phyloP scores from a whole-genome alignment of 1,140 invertebrate species.

The Eubasilissa regina region DNA sequence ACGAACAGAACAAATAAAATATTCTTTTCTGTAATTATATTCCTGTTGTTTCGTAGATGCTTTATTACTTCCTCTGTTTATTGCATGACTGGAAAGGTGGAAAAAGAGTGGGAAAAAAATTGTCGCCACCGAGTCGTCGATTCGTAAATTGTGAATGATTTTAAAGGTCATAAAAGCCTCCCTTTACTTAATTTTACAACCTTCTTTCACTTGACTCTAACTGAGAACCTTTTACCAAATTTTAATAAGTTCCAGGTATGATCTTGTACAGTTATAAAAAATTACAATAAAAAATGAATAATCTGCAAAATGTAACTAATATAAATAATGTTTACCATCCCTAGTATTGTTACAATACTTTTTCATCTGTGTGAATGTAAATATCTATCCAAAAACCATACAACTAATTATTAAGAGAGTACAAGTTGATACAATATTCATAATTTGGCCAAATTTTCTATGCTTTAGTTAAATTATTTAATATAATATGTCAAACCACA shows the following conservation, averaged over 20 bases:
- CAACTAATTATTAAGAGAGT: too few relatives aligned
- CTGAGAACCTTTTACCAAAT: slow-evolving; percentile 2
- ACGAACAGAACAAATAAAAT: not conserved
- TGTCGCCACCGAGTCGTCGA: slow-evolving; percentile 21
- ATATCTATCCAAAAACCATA: too few relatives aligned
- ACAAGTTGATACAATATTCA: too few relatives aligned
- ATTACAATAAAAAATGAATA: too few relatives aligned
- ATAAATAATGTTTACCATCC: too few relatives aligned
- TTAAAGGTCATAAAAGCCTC: not conserved
- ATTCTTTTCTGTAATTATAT: not conserved
- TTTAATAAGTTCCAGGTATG: slow-evolving; percentile 1
- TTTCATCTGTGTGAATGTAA: too few relatives aligned
- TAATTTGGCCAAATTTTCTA: too few relatives aligned
- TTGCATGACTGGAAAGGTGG: not conserved
- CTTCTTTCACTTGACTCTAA: not conserved
- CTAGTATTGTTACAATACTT: too few relatives aligned
- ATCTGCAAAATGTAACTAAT: too few relatives aligned
- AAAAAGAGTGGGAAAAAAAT: slow-evolving; percentile 9
- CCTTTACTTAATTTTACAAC: not conserved
- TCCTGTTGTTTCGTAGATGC: not conserved
- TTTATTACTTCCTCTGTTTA: slow-evolving; percentile 13
- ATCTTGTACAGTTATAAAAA: too few relatives aligned
- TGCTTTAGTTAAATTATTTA: too few relatives aligned
- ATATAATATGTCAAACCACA: too few relatives aligned
- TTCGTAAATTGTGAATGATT: slow-evolving; percentile 11